Evolutionary conservation across 2,888 invertebrate species (phyloP), one percentile per base, ranked within the genome.

Genomic region (Thalpophila matura): DNA sequence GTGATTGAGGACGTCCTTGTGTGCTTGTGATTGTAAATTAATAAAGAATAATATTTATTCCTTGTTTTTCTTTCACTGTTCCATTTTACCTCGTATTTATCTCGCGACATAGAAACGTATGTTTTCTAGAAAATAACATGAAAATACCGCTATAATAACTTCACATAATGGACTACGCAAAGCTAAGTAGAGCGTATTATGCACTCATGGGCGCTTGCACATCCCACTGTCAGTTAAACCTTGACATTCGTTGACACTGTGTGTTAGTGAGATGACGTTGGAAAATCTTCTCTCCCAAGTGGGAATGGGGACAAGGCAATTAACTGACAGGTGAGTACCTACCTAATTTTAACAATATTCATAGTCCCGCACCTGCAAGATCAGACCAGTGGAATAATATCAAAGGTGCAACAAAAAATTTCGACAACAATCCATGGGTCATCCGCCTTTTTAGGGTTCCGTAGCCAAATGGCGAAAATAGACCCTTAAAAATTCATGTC

Each of bases 1-100:
- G 82, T 94, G 94, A 85, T 85, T 95, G 94, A 91, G 95, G 95
- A 95, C 95, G 95, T 95, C 95, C 95, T 94, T 93, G 95, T 89
- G 86, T 94, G 94, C 76, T 87, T 94, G 94, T 92, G 91, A 89
- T 89, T 90, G 90, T 91, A 88, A 90, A 92, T 88, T 91, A 91
- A 91, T 91, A 87, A 86, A 85, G 82, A 80, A 72, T 77, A 75
- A 78, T 73, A 64, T 47, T 77, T 64, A 66, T 65, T 72, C 63
- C 46, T 61, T 73, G 51, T 69, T 61, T 73, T 80, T 70, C 50
- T 29, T 63, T 74, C 74, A 57, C 35, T 40, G 7, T 43, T 20
- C 45, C 38, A 12, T 47, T 56, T 38, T 12, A 24, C 26, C 3
- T 14, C 12, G n/a, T 49, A 22, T 33, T 62, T 63, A 64, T 46